Base-by-base conservation (phyloP, 2,888 invertebrate species). In the Eudasyphora cyanicolor region DNA sequence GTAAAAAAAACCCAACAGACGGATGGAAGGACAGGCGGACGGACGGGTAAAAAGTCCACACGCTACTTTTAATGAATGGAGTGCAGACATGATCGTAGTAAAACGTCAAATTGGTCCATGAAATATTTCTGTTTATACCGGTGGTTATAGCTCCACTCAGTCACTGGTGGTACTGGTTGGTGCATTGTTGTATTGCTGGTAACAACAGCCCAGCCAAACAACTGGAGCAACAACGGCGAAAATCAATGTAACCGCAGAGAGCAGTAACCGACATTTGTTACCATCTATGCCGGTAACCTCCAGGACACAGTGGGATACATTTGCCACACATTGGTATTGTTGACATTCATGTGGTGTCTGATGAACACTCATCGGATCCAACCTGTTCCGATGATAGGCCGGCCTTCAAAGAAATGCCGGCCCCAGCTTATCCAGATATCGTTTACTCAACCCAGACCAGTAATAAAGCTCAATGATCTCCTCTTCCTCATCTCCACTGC, bases 1-100 rank as follows among this genome's bases (percentile, higher is more conserved):
- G 12, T 0, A 32, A 45, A 38, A 79, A 60, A 73, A 38, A 62
- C 24, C 21, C 42, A 70, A 60, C 29, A 54, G 2, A 7, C 5
- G 2, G 27, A 57, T 27, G 27, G 27, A 21, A 19, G 12, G 54
- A 60, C 29, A 54, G 2, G 3, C 5, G 2, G 27, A 57, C 57
- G 27, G 27, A 21, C 51, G 12, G 54, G n/a, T n/a, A 77, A 78
- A 74, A 70, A 75, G 76, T 49, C 42, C 81, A 60, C 64, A 81
- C 17, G 71, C 27, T 73, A 49, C 54, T 51, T 45, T 82, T 77
- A 81, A 69, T 77, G 67, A 84, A 79, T 84, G 51, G 57, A 83
- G 70, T 79, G 62, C 67, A 64, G 67, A 69, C 71, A 49, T 73
- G 77, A 76, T 76, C 81, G 69, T 67, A 78, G 73, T 67, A 60